phyloP scores from a whole-genome alignment of 2,888 invertebrate genomes.

The Chymomyza fuscimana region DNA sequence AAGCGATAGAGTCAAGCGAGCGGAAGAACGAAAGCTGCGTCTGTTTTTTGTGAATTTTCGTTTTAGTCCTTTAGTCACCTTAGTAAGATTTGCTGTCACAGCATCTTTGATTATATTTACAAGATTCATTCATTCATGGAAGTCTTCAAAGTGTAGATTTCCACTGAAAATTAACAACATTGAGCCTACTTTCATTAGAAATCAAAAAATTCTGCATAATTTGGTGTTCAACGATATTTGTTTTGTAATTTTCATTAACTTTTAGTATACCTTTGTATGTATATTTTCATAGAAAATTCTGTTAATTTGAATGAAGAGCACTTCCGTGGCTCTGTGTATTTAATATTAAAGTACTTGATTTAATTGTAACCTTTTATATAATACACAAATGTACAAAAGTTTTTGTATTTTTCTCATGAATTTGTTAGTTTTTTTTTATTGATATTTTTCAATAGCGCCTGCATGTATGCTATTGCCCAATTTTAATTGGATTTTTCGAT shows the following conservation, averaged over 20 bases:
- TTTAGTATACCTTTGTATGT: neutral
- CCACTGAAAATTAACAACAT: too few relatives aligned
- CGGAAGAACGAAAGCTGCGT: neutral
- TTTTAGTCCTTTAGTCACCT: too few relatives aligned
- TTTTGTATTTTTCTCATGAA: neutral
- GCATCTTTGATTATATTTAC: too few relatives aligned
- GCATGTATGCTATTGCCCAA: neutral
- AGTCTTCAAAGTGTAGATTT: too few relatives aligned
- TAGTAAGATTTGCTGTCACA: too few relatives aligned
- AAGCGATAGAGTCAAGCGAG: neutral
- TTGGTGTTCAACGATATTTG: too few relatives aligned
- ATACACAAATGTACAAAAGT: neutral
- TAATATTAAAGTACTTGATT: constrained; percentile 62
- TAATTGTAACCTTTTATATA: neutral
- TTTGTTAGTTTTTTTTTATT: neutral
- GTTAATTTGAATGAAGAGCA: neutral
- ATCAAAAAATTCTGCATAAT: too few relatives aligned
- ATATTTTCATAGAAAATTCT: too few relatives aligned
- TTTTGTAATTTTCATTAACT: neutral
- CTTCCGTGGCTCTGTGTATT: constrained; percentile 21
- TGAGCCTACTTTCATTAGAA: too few relatives aligned
- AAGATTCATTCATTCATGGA: too few relatives aligned
- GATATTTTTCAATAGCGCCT: neutral
- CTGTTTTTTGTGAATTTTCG: neutral
- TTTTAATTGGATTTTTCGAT: neutral